Evolutionary conservation across 2,797 vertebrate genomes (phyloP), one percentile per base, ranked within the genome.

Genomic region (Calcarius lapponicus): DNA sequence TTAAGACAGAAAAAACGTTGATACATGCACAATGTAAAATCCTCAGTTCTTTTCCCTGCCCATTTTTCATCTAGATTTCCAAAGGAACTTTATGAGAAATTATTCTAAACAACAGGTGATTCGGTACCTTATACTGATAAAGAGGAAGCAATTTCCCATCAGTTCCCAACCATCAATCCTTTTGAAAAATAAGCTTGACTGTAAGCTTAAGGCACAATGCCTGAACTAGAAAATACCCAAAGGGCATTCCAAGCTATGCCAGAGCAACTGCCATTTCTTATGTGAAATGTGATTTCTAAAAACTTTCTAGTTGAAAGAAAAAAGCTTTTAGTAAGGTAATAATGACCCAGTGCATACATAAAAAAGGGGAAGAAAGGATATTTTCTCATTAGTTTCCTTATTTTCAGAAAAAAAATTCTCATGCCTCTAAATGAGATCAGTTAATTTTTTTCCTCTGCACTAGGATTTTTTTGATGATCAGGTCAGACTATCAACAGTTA

Each of bases 151-250:
- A 90, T 93, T 88, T 90, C 80, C 47, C 70, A 86, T 13, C 58
- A 86, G 11, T 45, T 11, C 29, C n/a, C 56, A 88, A 71, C 25
- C 62, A 93, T 84, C 76, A 96, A 88, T 93, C 60, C 47, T 69
- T 80, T 60, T 91, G 66, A 90, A 95, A 90, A 88, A 92, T 73
- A 90, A 92, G 53, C 53, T 66, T 83, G 56, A 78, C 66, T 5
- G 0, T 69, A 92, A 85, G 82, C 50, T 88, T 81, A 53, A 90
- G 70, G 76, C 56, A 91, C 54, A 62, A 86, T 5, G n/a, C 62
- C 60, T 73, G 32, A 85, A 60, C 67, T 65, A 45, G 65, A 94
- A 96, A 94, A 86, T 61, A 70, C 17, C 60, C 45, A 71, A 73
- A 57, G 61, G 75, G 42, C 38, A 90, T 70, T 86, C 71, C 80